Conservation (phyloP, 2,113 vertebrate genomes). For the Xiphias gladius region DNA sequence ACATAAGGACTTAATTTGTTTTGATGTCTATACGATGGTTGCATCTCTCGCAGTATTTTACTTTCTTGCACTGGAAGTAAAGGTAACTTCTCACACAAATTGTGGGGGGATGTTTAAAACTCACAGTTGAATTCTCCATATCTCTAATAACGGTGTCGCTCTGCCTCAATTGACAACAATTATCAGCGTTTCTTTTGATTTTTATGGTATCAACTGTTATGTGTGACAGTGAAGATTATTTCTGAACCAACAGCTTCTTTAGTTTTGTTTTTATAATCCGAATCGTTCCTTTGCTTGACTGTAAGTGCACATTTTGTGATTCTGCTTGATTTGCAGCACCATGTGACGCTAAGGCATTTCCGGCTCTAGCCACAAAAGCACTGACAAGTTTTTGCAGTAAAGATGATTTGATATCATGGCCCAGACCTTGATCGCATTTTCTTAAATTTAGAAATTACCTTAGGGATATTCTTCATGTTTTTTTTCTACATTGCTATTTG, state of each 20-base stretch:
- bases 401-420: not conserved
- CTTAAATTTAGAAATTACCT: not conserved
- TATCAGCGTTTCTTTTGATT: not conserved
- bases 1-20: slow-evolving; percentile 18
- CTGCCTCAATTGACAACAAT: slow-evolving; percentile 4
- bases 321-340: not conserved
- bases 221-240: not conserved
- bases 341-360: not conserved
- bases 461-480: not conserved
- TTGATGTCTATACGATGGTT: slow-evolving; percentile 15
- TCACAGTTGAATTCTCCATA: not conserved
- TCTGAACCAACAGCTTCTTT: not conserved
- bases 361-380: not conserved
- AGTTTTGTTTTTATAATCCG: not conserved
- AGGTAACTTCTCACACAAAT: not conserved
- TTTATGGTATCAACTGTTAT: not conserved
- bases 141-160: not conserved
- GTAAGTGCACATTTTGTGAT: not conserved
- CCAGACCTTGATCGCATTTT: not conserved
- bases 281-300: not conserved
- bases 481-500: not conserved
- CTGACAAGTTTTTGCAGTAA: not conserved
- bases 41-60: not conserved
- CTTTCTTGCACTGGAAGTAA: not conserved
- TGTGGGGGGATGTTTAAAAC: not conserved